Conservation (phyloP, 2,113 vertebrate genomes). For the Heptranchias perlo region DNA sequence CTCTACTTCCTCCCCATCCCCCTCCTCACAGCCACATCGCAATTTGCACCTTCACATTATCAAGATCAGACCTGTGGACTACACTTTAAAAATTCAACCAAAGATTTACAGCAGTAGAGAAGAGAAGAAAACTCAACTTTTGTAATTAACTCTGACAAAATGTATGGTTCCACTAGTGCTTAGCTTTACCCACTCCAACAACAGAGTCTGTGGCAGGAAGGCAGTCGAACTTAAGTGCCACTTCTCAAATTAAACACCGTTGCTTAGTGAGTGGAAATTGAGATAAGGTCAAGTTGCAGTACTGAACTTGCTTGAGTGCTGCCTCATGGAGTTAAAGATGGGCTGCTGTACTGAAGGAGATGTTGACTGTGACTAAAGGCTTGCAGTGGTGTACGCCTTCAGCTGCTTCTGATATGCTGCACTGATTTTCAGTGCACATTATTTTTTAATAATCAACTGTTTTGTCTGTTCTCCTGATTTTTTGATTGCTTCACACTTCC, state of each 20-base stretch:
- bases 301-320: not conserved
- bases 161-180: not conserved
- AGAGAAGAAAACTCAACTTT: not conserved
- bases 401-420: not conserved
- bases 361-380: not conserved
- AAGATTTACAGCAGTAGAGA: not conserved
- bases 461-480: not conserved
- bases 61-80: not conserved
- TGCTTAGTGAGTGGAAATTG: not conserved
- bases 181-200: not conserved
- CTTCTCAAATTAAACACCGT: not conserved
- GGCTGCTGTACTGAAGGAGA: not conserved
- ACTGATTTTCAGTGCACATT: not conserved
- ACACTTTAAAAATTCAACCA: not conserved
- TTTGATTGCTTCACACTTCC: not conserved
- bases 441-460: not conserved
- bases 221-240: not conserved
- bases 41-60: not conserved
- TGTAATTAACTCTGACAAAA: not conserved
- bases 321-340: not conserved
- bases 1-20: not conserved
- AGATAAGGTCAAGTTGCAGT: not conserved
- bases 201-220: not conserved
- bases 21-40: not conserved
- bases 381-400: not conserved